Evolutionary conservation across 2,888 invertebrate genomes (phyloP).

Genomic region (Marronus borbonicus): DNA sequence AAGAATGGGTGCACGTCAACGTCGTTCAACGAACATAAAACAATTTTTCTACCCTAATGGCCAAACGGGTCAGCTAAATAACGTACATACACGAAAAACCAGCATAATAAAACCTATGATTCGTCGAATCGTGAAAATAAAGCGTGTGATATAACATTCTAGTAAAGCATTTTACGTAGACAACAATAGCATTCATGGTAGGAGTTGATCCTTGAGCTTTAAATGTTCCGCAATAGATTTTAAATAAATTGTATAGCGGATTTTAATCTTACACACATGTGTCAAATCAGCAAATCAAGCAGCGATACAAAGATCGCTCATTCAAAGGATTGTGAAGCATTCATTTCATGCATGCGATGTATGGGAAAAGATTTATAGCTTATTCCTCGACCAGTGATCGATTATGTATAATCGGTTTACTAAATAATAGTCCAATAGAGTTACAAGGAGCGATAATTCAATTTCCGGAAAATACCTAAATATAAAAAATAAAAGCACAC

Average conservation of each 20-base stretch:
- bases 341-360: no score
- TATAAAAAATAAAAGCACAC: no score
- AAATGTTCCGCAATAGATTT: neutral
- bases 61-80: constrained; percentile 24
- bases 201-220: constrained; percentile 34
- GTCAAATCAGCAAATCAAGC: no score
- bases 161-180: constrained; percentile 11
- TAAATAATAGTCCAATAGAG: no score
- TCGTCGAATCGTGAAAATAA: constrained; percentile 33
- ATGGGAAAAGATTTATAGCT: neutral
- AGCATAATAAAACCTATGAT: constrained; percentile 29
- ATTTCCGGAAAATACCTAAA: no score
- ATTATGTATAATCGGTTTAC: no score
- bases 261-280: no score
- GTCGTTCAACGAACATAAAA: constrained; percentile 40
- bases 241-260: no score
- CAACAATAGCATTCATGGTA: constrained; percentile 20
- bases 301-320: no score
- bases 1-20: constrained; percentile 31
- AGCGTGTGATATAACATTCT: constrained; percentile 2
- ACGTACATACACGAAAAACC: constrained; percentile 36
- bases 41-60: constrained; percentile 45
- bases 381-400: no score
- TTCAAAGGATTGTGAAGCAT: no score
- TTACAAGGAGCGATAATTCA: no score